Evolutionary conservation across 1,140 invertebrate genomes (phyloP).

Genomic region (Mya arenaria): DNA sequence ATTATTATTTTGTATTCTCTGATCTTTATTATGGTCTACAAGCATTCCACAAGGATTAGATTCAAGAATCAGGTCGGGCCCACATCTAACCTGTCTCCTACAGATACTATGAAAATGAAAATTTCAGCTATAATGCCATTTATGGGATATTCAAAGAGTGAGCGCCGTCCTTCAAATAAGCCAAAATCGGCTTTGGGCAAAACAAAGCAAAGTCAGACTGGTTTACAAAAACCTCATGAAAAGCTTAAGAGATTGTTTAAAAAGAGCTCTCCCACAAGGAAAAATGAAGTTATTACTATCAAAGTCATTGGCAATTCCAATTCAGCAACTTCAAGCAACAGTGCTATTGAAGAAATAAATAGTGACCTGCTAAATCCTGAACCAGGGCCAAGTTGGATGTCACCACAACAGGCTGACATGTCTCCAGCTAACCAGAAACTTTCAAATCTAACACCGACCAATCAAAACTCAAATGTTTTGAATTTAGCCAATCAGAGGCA

Average conservation of each 20-base stretch:
- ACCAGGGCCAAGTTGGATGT: background rate
- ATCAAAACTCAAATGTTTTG: background rate
- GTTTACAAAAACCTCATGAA: background rate
- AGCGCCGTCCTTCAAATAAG: background rate
- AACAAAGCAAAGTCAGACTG: background rate
- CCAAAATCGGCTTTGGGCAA: no score
- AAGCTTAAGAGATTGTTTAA: background rate
- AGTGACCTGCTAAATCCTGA: background rate
- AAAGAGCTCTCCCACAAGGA: background rate
- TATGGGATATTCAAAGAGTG: background rate
- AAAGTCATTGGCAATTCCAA: background rate
- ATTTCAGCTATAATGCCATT: background rate
- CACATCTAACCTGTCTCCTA: background rate
- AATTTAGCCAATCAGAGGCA: conserved; percentile 24
- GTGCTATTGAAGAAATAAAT: background rate
- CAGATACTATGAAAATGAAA: background rate
- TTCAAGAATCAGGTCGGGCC: background rate
- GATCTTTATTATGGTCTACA: conserved; percentile 67
- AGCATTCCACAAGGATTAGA: conserved; percentile 40
- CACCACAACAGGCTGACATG: background rate
- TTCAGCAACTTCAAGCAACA: background rate
- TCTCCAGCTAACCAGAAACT: background rate
- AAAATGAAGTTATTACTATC: background rate
- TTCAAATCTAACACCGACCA: background rate
- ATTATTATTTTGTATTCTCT: conserved; percentile 64